phyloP scores from a whole-genome alignment of 64 coral and sea anemone genomes.

The Cladopsammia gracilis region DNA sequence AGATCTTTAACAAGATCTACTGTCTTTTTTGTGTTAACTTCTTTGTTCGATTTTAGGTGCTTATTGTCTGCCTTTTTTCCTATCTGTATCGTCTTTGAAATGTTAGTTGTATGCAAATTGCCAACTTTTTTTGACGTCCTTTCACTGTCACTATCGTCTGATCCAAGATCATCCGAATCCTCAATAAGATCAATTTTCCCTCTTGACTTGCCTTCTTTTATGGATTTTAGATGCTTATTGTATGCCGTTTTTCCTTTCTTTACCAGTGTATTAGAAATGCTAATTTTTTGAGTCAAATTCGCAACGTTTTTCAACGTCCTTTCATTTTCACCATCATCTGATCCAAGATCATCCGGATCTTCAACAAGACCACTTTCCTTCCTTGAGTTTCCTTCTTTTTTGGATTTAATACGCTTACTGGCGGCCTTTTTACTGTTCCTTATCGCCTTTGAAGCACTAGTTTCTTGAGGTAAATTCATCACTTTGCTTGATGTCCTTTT shows the following conservation, averaged over 20 bases:
- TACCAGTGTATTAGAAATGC: neutral
- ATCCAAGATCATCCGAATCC: neutral
- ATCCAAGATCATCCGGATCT: constrained; percentile 8
- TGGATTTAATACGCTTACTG: neutral
- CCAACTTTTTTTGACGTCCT: neutral
- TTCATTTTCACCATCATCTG: neutral
- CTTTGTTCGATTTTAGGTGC: neutral
- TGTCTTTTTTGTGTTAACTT: too few relatives aligned
- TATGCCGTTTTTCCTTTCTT: neutral
- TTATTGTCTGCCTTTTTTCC: neutral
- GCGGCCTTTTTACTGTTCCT: neutral
- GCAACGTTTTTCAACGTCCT: neutral
- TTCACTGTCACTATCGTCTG: neutral
- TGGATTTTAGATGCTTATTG: neutral
- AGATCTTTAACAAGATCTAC: too few relatives aligned
- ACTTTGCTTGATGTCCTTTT: neutral
- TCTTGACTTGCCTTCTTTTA: neutral
- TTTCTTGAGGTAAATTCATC: neutral
- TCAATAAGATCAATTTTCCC: neutral
- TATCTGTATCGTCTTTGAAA: neutral
- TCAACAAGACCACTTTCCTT: neutral
- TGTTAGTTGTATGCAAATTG: neutral
- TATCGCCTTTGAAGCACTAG: neutral
- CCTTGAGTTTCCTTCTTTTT: neutral
- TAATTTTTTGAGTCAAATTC: neutral